Conservation (phyloP, 2,113 vertebrate genomes). For the Paradisaea rubra region DNA sequence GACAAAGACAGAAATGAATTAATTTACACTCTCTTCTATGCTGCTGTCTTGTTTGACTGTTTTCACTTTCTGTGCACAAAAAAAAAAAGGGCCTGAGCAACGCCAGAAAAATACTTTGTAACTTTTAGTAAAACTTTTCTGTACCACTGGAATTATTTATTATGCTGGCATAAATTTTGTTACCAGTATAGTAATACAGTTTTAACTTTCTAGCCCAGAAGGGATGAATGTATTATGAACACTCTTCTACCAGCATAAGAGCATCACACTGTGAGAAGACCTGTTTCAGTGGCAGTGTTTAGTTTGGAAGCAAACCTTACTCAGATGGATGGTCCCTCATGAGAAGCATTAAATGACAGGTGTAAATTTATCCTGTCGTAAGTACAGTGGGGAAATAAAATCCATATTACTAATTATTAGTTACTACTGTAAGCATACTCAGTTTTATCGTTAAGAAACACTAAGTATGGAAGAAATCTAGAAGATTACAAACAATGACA, state of each 20-base stretch:
- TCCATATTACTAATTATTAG: background rate
- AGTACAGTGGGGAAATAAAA: background rate
- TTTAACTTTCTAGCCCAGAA: background rate
- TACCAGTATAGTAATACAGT: background rate
- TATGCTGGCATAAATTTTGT: background rate
- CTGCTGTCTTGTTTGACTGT: background rate
- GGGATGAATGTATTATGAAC: background rate
- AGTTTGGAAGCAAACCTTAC: background rate
- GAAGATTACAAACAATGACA: conserved; percentile 1
- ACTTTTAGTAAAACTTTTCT: background rate
- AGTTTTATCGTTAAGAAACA: background rate
- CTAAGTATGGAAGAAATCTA: background rate
- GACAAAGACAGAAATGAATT: background rate
- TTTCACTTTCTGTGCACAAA: background rate
- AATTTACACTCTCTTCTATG: background rate
- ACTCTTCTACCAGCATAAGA: background rate
- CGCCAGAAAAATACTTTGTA: background rate
- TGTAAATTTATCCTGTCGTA: background rate
- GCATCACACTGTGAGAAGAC: background rate
- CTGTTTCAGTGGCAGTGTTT: background rate
- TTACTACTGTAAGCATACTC: background rate
- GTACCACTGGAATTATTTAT: background rate
- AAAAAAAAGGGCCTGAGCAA: background rate
- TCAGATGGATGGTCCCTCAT: background rate
- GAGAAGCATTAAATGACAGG: background rate